These are phyloP conservation scores for Montipora sp. DNA, from an alignment of 64 coral and sea anemone genomes.

Conservation along the genomic window DNA sequence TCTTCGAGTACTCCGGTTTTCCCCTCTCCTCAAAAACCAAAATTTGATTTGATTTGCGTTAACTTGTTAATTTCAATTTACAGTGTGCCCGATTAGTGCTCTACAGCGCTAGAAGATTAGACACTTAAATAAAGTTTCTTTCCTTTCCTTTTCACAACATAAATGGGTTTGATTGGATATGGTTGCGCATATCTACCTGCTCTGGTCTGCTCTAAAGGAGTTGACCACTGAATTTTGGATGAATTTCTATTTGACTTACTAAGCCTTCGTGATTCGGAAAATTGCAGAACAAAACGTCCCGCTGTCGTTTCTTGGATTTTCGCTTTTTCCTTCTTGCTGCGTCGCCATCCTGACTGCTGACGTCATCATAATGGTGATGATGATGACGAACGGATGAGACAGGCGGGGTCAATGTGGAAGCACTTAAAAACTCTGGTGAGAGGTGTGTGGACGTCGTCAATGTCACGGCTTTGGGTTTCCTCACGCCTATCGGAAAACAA, in stretches of 20 bases:
- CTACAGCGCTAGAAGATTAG: no score
- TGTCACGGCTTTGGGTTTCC: not conserved
- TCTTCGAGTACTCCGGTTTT: no score
- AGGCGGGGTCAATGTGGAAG: slow-evolving; percentile 29
- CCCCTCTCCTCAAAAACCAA: no score
- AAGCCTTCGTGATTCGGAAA: slow-evolving; percentile 81
- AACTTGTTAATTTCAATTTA: no score
- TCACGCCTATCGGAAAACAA: not conserved
- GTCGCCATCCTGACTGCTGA: slow-evolving; percentile 35
- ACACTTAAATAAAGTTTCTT: no score
- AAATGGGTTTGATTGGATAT: no score
- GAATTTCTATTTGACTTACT: slow-evolving; percentile 16
- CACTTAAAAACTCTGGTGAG: slow-evolving; percentile 30
- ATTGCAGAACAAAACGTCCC: slow-evolving; percentile 81
- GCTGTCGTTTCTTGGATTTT: slow-evolving; percentile 32
- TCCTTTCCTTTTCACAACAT: no score
- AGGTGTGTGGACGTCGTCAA: slow-evolving; percentile 3
- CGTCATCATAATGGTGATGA: slow-evolving; percentile 68
- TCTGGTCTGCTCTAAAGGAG: no score
- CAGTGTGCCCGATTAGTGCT: no score
- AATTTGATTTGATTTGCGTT: no score
- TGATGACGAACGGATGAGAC: slow-evolving; percentile 74
- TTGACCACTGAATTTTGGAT: no score
- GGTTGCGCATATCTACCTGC: no score
- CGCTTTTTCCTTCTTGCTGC: slow-evolving; percentile 55